A percentile compares a stretch with the other conserved stretches of the same genome.
These are phyloP conservation scores for Dinoponera quadriceps DNA, from an alignment of 1,140 invertebrate species.

Conservation along the genomic window DNA sequence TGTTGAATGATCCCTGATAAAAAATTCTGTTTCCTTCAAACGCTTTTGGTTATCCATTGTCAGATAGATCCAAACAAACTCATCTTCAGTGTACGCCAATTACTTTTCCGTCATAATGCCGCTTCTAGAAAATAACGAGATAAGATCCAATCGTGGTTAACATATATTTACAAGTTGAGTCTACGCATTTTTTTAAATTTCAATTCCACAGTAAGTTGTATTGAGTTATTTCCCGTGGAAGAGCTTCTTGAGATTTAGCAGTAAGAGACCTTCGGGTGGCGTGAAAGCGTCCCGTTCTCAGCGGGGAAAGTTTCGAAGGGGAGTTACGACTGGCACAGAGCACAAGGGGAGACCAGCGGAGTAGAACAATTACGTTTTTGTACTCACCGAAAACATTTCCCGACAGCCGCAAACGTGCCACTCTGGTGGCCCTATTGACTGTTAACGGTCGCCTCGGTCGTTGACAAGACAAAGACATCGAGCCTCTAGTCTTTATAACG, in stretches of 20 bases:
- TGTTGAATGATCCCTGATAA: too few species aligned
- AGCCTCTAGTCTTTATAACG: too few species aligned
- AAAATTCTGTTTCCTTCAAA: too few species aligned
- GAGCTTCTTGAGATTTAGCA: not conserved
- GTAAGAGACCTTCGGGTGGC: not conserved
- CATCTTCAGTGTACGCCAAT: too few species aligned
- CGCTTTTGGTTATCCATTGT: too few species aligned
- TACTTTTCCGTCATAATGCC: too few species aligned
- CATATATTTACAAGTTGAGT: too few species aligned
- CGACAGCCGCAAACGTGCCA: slow-evolving; percentile 80
- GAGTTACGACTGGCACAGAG: not conserved
- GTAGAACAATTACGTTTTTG: slow-evolving; percentile 54
- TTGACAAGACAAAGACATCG: slow-evolving; percentile 77
- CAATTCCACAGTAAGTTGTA: too few species aligned
- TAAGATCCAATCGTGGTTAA: too few species aligned
- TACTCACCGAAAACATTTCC: slow-evolving; percentile 77
- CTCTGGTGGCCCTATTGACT: slow-evolving; percentile 81
- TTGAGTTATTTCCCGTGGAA: not conserved
- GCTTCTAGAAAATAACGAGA: too few species aligned
- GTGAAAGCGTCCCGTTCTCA: slow-evolving; percentile 30
- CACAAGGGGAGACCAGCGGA: not conserved
- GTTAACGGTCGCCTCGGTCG: slow-evolving; percentile 81
- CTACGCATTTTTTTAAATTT: too few species aligned
- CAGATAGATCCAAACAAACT: too few species aligned
- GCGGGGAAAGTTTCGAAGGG: slow-evolving; percentile 41